Conservation (phyloP, 1,140 invertebrate species). For the Lordiphosa mommai region DNA sequence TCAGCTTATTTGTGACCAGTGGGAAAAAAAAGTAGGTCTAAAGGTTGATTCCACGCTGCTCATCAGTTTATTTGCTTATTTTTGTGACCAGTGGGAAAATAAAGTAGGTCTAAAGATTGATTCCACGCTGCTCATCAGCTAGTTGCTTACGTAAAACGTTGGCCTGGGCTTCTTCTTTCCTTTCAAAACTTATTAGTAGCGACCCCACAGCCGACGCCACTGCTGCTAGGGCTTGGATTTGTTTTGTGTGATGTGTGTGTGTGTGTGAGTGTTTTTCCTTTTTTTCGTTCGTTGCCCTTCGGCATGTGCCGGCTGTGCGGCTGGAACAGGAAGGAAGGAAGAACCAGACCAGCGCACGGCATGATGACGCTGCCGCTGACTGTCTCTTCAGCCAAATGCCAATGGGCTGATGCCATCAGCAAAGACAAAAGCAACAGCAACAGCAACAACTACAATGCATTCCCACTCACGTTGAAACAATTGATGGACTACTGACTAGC, state of each 20-base stretch:
- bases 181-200: too few relatives aligned
- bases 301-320: conserved; percentile 19
- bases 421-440: conserved; percentile 20
- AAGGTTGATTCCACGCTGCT: too few relatives aligned
- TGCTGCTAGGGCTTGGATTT: too few relatives aligned
- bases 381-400: conserved; percentile 16
- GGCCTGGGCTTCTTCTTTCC: too few relatives aligned
- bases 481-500: conserved; percentile 31
- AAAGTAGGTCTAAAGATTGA: too few relatives aligned
- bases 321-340: conserved; percentile 49
- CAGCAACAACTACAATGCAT: conserved; percentile 26
- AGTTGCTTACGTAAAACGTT: too few relatives aligned
- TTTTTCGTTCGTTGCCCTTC: conserved; percentile 36
- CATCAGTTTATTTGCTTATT: too few relatives aligned
- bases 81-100: too few relatives aligned
- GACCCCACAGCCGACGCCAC: too few relatives aligned
- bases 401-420: conserved; percentile 32
- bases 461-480: conserved; percentile 50
- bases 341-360: conserved; percentile 28
- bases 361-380: conserved; percentile 29
- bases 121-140: too few relatives aligned
- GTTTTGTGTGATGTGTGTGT: background rate
- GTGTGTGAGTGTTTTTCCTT: background rate
- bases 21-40: too few relatives aligned
- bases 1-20: too few relatives aligned